These are phyloP conservation scores for Tipula lateralis DNA, from an alignment of 2,888 invertebrate species.

Conservation along the genomic window DNA sequence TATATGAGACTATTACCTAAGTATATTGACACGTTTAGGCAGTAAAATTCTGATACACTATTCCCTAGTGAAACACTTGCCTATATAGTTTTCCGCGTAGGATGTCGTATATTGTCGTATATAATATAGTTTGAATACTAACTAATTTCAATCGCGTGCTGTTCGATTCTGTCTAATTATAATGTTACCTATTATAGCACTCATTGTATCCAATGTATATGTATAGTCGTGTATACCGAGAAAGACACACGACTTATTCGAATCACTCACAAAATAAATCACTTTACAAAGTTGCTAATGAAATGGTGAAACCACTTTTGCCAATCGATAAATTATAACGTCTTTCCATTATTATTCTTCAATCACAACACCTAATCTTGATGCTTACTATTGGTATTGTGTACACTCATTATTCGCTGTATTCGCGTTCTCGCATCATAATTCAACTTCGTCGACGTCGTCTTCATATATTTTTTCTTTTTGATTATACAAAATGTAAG, in stretches of 20 bases:
- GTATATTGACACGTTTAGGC: too few relatives aligned
- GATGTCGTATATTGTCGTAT: too few relatives aligned
- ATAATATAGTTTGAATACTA: too few relatives aligned
- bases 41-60: too few relatives aligned
- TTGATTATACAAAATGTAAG: not conserved
- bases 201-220: too few relatives aligned
- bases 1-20: too few relatives aligned
- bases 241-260: too few relatives aligned
- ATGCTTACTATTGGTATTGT: not conserved
- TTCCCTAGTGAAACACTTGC: too few relatives aligned
- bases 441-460: not conserved
- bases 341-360: not conserved
- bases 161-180: not conserved
- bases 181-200: too few relatives aligned
- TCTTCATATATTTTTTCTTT: not conserved
- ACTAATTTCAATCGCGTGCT: not conserved
- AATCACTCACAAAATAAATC: not conserved
- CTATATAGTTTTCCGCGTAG: too few relatives aligned
- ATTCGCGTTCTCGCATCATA: not conserved
- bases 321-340: not conserved
- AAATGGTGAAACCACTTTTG: not conserved
- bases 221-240: too few relatives aligned
- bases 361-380: slow-evolving; percentile 19
- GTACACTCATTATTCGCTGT: slow-evolving; percentile 13
- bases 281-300: not conserved